phyloP scores from a whole-genome alignment of 2,888 invertebrate species.

The Drosophila neonasuta region DNA sequence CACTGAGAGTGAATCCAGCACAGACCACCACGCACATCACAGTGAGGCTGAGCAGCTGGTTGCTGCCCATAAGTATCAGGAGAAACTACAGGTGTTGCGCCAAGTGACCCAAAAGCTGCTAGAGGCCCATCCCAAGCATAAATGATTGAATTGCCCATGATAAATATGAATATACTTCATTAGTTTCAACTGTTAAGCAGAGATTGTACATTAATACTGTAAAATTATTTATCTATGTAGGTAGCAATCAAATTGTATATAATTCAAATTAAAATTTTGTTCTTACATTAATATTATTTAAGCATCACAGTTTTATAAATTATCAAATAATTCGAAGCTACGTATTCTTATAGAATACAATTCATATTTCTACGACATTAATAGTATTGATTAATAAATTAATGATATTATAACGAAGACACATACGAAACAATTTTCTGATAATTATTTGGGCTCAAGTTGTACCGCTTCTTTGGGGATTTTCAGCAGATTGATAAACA shows the following conservation, averaged over 20 bases:
- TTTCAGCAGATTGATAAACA: neutral
- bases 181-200: conserved; percentile 57
- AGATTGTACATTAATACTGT: conserved; percentile 47
- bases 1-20: conserved; percentile 12
- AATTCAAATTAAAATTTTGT: neutral
- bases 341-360: neutral
- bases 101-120: conserved; percentile 64
- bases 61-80: conserved; percentile 60
- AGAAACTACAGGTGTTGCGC: conserved; percentile 61
- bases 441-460: neutral
- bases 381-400: neutral
- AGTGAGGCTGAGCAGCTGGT: conserved; percentile 52
- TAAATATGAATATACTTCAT: neutral
- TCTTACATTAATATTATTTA: neutral
- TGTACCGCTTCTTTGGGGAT: neutral
- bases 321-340: conserved; percentile 9
- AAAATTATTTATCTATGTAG: conserved; percentile 50
- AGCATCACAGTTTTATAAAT: neutral
- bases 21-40: conserved; percentile 38
- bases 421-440: neutral
- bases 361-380: neutral
- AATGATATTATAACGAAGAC: neutral
- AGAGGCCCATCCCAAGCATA: conserved; percentile 57
- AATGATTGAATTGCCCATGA: conserved; percentile 10
- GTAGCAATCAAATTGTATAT: conserved; percentile 12